Percentiles rank a stretch among this genome's conserved stretches.
Conservation (phyloP, 2,888 invertebrate genomes). For the Trisateles emortualis region DNA sequence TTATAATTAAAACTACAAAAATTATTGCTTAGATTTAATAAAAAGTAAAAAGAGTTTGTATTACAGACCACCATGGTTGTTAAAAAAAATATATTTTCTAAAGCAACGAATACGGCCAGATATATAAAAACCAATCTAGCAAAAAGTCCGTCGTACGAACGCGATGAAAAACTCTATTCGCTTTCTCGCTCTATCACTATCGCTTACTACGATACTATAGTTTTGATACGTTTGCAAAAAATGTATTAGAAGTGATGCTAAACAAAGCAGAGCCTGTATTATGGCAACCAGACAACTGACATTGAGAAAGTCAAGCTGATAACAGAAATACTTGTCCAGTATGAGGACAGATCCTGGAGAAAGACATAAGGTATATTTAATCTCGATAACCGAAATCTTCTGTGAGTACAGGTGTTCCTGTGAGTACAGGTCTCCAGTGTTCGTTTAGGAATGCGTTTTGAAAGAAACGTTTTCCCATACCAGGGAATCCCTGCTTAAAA, state of each 20-base stretch:
- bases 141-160: slow-evolving; percentile 61
- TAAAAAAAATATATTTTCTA: slow-evolving; percentile 61
- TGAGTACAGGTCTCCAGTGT: no score
- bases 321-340: no score
- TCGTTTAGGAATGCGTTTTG: no score
- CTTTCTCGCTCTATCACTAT: slow-evolving; percentile 71
- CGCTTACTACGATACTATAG: slow-evolving; percentile 38
- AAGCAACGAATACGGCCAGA: slow-evolving; percentile 60
- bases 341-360: no score
- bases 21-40: neutral
- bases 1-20: slow-evolving; percentile 9
- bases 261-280: no score
- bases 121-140: slow-evolving; percentile 72
- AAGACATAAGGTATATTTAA: no score
- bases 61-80: slow-evolving; percentile 65
- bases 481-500: no score
- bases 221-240: slow-evolving; percentile 68
- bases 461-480: no score
- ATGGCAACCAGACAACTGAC: no score
- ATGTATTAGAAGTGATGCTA: neutral
- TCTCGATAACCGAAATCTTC: no score
- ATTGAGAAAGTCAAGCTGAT: no score
- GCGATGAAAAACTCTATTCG: slow-evolving; percentile 72
- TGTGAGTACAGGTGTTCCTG: no score
- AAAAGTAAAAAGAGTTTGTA: slow-evolving; percentile 22